A percentile compares a stretch with the other conserved stretches of the same genome.
These are phyloP conservation scores for Eilema caniola DNA, from an alignment of 2,888 invertebrate species.

Conservation along the genomic window DNA sequence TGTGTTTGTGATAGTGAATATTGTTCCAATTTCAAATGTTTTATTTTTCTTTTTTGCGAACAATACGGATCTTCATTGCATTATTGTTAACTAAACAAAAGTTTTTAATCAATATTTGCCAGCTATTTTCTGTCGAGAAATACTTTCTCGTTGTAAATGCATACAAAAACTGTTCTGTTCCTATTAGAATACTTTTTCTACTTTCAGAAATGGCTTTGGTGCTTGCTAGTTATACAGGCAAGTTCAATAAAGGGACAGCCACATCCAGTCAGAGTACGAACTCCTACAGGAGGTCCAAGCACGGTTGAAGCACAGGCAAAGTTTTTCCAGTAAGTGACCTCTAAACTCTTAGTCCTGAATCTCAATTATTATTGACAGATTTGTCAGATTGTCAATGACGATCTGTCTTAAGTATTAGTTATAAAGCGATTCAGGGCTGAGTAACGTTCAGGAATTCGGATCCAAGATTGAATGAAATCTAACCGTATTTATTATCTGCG, in stretches of 20 bases:
- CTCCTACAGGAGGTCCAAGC: constrained; percentile 67
- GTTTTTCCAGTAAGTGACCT: constrained; percentile 82
- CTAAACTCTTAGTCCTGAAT: background rate
- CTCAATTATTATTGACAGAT: no score
- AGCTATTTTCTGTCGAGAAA: background rate
- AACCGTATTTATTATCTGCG: background rate
- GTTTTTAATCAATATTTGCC: background rate
- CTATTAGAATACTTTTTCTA: constrained; percentile 1
- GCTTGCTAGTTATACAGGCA: constrained; percentile 62
- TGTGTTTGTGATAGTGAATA: constrained; percentile 40
- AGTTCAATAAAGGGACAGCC: constrained; percentile 64
- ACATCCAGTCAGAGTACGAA: constrained; percentile 58
- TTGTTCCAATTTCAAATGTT: constrained; percentile 17
- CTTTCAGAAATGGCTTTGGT: constrained; percentile 76
- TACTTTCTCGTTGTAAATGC: background rate
- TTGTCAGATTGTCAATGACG: no score
- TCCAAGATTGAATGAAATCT: no score
- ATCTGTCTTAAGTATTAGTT: no score
- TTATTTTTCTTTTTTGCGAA: constrained; percentile 5
- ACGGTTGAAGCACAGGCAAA: constrained; percentile 81
- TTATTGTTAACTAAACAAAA: background rate
- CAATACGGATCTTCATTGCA: background rate
- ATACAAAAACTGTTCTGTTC: background rate
- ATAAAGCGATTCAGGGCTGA: no score
- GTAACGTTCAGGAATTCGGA: no score